Percentiles rank a stretch among this genome's conserved stretches.
These are phyloP conservation scores for Phoxinus dragarum DNA, from an alignment of 2,797 vertebrate species.

Conservation along the genomic window DNA sequence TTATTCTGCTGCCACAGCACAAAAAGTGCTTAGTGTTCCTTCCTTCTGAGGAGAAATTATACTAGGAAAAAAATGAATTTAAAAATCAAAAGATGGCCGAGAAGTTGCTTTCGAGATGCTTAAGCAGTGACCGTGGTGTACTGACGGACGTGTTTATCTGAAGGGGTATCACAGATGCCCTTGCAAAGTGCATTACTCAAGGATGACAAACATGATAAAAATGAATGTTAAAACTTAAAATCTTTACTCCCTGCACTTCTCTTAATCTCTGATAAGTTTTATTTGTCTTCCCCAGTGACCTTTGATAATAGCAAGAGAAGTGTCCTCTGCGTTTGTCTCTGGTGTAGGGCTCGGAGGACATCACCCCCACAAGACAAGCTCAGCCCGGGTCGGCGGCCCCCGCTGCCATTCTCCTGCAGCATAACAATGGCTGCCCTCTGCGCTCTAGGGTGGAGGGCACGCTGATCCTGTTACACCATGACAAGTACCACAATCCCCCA, in stretches of 20 bases:
- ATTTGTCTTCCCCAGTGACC: constrained; percentile 40
- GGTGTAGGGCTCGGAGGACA: constrained; percentile 34
- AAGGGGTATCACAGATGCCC: constrained; percentile 14
- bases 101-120: constrained; percentile 4
- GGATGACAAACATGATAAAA: constrained; percentile 18
- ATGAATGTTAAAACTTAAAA: neutral
- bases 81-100: constrained; percentile 45
- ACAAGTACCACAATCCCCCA: constrained; percentile 69
- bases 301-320: constrained; percentile 25
- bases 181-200: constrained; percentile 12
- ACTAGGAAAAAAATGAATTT: constrained; percentile 45
- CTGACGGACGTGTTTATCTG: neutral
- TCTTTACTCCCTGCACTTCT: neutral
- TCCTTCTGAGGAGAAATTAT: constrained; percentile 68
- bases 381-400: constrained; percentile 27
- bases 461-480: constrained; percentile 74
- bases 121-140: neutral
- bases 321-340: constrained; percentile 38
- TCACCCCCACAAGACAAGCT: constrained; percentile 42
- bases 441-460: constrained; percentile 57
- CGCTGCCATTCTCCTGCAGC: constrained; percentile 38
- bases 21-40: constrained; percentile 76
- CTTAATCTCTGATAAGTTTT: constrained; percentile 3
- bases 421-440: constrained; percentile 53
- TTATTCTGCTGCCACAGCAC: constrained; percentile 75